These are phyloP conservation scores for Agraylea sexmaculata DNA, from an alignment of 1,140 invertebrate genomes.

Conservation along the genomic window DNA sequence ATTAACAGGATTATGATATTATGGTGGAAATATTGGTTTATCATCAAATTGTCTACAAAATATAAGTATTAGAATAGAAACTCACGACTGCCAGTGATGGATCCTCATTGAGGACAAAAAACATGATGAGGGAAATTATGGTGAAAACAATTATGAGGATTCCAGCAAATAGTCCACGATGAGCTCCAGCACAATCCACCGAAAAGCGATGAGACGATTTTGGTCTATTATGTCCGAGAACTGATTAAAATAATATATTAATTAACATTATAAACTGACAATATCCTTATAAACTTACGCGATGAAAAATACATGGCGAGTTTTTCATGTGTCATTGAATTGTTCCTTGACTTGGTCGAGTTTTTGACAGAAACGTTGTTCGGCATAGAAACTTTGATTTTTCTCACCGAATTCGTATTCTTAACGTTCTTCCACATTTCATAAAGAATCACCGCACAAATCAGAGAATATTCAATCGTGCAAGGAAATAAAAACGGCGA, in stretches of 20 bases:
- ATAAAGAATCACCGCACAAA: conserved; percentile 75
- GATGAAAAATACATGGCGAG: conserved; percentile 31
- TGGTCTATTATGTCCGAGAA: conserved; percentile 14
- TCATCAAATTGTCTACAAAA: conserved; percentile 11
- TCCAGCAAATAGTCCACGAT: conserved; percentile 74
- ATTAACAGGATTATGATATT: no score
- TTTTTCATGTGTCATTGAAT: conserved; percentile 37
- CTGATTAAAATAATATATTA: neutral
- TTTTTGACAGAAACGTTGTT: neutral
- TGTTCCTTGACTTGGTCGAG: conserved; percentile 31
- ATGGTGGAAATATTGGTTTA: conserved; percentile 18
- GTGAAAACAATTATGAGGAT: conserved; percentile 74
- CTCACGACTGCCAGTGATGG: conserved; percentile 47
- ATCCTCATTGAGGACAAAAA: conserved; percentile 72
- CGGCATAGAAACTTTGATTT: conserved; percentile 31
- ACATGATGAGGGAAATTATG: conserved; percentile 81
- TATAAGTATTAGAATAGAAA: conserved; percentile 21
- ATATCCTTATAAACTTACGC: conserved; percentile 4
- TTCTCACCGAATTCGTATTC: conserved; percentile 21
- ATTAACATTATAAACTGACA: neutral
- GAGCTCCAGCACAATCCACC: conserved; percentile 81
- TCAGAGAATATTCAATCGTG: conserved; percentile 75
- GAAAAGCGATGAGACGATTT: conserved; percentile 61
- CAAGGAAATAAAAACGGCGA: conserved; percentile 82
- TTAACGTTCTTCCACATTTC: conserved; percentile 69